A percentile compares a stretch with the other conserved stretches of the same genome.
Conservation (phyloP, 2,113 vertebrate species). For the Anseranas semipalmata region DNA sequence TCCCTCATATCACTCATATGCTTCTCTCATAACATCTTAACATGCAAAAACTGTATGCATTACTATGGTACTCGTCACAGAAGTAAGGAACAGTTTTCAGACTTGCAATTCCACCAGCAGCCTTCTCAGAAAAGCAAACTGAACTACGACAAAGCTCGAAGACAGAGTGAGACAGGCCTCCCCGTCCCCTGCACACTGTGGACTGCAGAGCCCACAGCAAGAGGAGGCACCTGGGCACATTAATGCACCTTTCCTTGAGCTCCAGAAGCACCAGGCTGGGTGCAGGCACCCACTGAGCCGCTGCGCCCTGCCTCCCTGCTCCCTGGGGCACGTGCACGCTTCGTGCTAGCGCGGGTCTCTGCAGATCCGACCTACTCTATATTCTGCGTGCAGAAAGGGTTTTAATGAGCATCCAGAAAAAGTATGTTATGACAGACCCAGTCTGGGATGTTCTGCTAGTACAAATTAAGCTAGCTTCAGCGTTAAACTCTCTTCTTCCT, state of each 20-base stretch:
- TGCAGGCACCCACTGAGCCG: not conserved
- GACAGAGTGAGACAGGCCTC: not conserved
- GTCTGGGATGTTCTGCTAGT: not conserved
- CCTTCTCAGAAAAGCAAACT: not conserved
- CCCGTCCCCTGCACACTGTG: accelerated
- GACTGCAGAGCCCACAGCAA: not conserved
- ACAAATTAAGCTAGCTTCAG: not conserved
- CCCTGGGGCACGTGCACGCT: accelerated
- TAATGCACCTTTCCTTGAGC: not conserved
- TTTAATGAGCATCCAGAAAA: not conserved
- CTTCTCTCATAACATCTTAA: not conserved
- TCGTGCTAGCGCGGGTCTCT: not conserved
- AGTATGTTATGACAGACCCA: not conserved
- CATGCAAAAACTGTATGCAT: not conserved
- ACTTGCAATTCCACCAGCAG: not conserved
- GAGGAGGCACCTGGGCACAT: not conserved
- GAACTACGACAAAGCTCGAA: not conserved
- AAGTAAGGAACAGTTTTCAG: not conserved
- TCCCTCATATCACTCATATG: not conserved
- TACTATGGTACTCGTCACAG: not conserved
- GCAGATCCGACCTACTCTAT: not conserved
- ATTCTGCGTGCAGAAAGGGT: not conserved
- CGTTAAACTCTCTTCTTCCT: not conserved
- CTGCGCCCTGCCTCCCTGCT: not conserved
- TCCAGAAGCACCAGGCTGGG: not conserved